A percentile compares a stretch with the other conserved stretches of the same genome.
phyloP scores from a whole-genome alignment of 2,113 vertebrate genomes.

The Oryzias woworae region DNA sequence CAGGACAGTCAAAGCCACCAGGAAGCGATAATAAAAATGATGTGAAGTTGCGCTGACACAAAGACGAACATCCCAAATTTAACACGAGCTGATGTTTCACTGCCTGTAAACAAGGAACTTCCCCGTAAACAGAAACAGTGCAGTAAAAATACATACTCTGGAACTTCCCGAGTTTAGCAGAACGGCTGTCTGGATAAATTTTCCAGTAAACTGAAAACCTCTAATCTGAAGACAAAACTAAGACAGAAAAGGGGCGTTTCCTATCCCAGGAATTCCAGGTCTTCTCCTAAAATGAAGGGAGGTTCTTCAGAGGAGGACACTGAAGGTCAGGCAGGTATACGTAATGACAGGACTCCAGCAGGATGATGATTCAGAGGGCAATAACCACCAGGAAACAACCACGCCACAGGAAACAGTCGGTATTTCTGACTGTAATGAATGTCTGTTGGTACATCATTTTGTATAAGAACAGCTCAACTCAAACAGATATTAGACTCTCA shows the following conservation, averaged over 20 bases:
- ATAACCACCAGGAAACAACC: background rate
- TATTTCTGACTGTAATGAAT: too few species aligned
- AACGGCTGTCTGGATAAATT: too few species aligned
- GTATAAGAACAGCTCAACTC: too few species aligned
- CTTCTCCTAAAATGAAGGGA: background rate
- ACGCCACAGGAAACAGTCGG: background rate
- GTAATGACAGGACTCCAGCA: background rate
- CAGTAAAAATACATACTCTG: too few species aligned
- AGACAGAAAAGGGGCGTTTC: background rate
- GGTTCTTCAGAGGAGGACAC: background rate
- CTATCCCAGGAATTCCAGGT: background rate
- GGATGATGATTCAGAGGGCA: background rate
- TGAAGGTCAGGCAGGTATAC: background rate
- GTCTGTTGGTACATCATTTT: background rate
- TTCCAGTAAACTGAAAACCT: background rate
- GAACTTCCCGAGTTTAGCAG: too few species aligned
- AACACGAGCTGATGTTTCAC: too few species aligned
- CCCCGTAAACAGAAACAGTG: too few species aligned
- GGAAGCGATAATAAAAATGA: background rate
- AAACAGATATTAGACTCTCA: too few species aligned
- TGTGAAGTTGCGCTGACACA: background rate
- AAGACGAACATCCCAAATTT: too few species aligned
- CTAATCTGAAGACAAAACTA: background rate
- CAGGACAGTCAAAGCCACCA: background rate
- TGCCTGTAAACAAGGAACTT: too few species aligned